Evolutionary conservation across 2,888 invertebrate species (phyloP), one percentile per base, ranked within the genome.

Genomic region (Apantesis nais): DNA sequence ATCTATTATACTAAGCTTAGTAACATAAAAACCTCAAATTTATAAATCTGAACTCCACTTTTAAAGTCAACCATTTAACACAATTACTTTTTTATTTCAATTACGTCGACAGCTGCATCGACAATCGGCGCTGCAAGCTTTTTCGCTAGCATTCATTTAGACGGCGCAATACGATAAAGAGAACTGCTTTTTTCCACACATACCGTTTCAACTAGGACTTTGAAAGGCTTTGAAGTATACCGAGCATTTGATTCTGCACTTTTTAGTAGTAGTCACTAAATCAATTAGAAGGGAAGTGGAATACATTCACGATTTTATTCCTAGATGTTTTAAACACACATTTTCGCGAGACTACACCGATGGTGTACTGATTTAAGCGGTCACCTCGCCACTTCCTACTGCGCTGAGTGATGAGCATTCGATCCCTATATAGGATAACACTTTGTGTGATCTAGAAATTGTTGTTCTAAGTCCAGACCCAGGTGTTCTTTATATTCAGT

Each of bases 121-220:
- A 44, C 68, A 55, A 74, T 74, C 71, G 68, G 71, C 71, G 52
- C 37, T 62, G 68, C 61, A 66, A 61, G 37, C 71, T 78, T 75
- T 78, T 78, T 80, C 75, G 39, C 55, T 66, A 2, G 11, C 16
- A 0, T 66, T 64, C 66, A 74, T 79, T 79, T 74, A 74, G 71
- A 62, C 79, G 81, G 79, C 79, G 70, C 64, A 70, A 44, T 37
- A 62, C 77, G 63, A 78, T 77, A 79, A 76, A 79, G 67, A 73
- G 71, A 72, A 74, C 55, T 55, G 14, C 65, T 79, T 81, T 78
- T 79, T 81, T 41, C 65, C 60, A 34, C 60, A 66, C 68, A 81
- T 79, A 62, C 79, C 66, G 63, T 66, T 79, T 60, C 9, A 70
- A 68, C 37, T 70, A 62, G 55, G 41, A 12, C 39, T 41, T 58